Evolutionary conservation across 1,140 invertebrate species (phyloP), one percentile per base, ranked within the genome.

Genomic region (Drusus annulatus): DNA sequence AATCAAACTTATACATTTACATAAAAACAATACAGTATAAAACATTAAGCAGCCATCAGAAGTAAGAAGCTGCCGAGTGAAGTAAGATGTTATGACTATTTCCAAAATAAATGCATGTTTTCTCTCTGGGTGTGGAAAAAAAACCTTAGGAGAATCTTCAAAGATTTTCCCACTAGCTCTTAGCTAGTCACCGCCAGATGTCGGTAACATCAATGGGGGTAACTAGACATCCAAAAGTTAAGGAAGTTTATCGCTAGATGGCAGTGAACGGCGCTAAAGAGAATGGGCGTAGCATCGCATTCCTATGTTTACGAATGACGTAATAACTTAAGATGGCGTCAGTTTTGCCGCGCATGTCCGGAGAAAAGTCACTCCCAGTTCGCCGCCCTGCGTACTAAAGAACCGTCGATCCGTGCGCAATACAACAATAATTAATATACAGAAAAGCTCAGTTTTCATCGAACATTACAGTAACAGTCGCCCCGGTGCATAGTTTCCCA

Each of bases 231-330:
- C 5, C 25, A 7, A 7, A 7, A 36, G 31, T 7, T 7, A 45
- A 45, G 36, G 10, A 1, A 45, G 36, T 13, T 45, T 45, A 16
- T 62, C 76, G 62, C 62, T 68, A 78, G 76, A 78, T 78, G 76
- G 19, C 60, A 68, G 76, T 51, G 7, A 13, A 10, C 36, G 13
- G 8, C 2, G 13, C 8, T 1, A 45, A 45, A 7, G 25, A 8
- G 60, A 63, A 78, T 78, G 76, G 76, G 76, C 76, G 76, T 76
- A 76, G 74, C 74, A 76, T 77, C 81, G 71, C 81, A 82, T 82
- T 82, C 81, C 81, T 82, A 82, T 82, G 81, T 82, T 83, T 83
- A 83, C 79, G 60, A 77, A 80, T 83, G 78, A 83, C 81, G 81
- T 83, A 75, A 83, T 75, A 52, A 6, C 16, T 21, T 62, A 78